Percentiles rank a stretch among this genome's conserved stretches.
These are phyloP conservation scores for Tiliacea citrago DNA, from an alignment of 2,888 invertebrate genomes.

Conservation along the genomic window DNA sequence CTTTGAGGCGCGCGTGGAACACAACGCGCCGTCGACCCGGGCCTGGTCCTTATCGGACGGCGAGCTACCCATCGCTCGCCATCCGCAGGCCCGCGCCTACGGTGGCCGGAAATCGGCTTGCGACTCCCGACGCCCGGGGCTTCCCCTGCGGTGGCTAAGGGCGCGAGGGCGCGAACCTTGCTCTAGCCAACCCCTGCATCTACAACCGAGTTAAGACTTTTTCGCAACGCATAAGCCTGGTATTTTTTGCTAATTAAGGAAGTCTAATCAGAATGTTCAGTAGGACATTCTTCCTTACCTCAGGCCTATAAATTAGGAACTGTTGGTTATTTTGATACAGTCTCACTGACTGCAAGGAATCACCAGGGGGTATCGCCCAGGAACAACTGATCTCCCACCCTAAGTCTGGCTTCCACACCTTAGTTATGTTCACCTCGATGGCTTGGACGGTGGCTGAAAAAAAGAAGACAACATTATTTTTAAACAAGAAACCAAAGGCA, in stretches of 20 bases:
- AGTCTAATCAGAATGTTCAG: neutral
- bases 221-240: neutral
- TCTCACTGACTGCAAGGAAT: constrained; percentile 81
- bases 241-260: neutral
- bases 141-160: too few species aligned
- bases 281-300: constrained; percentile 70
- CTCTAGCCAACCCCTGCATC: neutral
- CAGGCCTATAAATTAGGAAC: constrained; percentile 82
- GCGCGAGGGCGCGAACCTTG: too few species aligned
- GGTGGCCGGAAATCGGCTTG: too few species aligned
- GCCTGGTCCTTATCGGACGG: too few species aligned
- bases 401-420: constrained; percentile 75
- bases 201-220: neutral
- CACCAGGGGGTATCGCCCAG: constrained; percentile 77
- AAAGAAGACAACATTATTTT: neutral
- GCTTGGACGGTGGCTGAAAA: constrained; percentile 68
- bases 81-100: too few species aligned
- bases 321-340: constrained; percentile 78
- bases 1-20: too few species aligned
- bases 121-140: too few species aligned
- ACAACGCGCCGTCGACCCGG: too few species aligned
- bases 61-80: too few species aligned
- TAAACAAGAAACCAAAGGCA: neutral
- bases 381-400: constrained; percentile 82
- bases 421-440: constrained; percentile 75